phyloP scores from a whole-genome alignment of 2,113 vertebrate genomes.

The Vidua macroura region DNA sequence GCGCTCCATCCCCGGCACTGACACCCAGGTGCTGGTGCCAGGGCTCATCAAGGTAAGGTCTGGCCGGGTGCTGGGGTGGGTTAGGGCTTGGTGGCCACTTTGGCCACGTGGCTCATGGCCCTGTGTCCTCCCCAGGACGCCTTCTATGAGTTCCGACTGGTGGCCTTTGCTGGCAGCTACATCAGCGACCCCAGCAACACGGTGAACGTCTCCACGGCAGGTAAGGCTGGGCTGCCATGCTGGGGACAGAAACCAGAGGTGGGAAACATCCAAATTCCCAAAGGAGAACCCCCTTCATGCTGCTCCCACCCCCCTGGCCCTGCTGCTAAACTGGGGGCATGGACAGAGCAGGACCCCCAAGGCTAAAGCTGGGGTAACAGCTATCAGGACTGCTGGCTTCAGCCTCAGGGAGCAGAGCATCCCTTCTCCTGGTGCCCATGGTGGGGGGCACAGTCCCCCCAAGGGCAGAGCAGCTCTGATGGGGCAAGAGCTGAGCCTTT shows the following conservation, averaged over 20 bases:
- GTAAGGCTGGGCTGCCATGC: constrained; percentile 57
- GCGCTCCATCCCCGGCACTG: constrained; percentile 75
- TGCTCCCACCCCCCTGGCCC: neutral
- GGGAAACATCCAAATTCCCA: neutral
- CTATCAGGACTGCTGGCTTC: too few relatives aligned
- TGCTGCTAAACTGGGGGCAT: neutral
- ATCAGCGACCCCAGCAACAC: constrained; percentile 89
- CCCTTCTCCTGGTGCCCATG: neutral
- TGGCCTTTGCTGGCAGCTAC: constrained; percentile 83
- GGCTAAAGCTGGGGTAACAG: fast-evolving
- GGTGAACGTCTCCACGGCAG: constrained; percentile 85
- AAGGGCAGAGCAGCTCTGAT: neutral
- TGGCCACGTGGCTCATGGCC: fast-evolving
- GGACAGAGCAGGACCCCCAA: neutral
- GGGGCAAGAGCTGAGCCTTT: neutral
- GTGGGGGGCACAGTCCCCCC: fast-evolving
- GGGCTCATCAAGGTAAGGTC: constrained; percentile 85
- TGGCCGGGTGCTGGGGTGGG: neutral
- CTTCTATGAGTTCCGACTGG: constrained; percentile 87
- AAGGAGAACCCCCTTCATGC: fast-evolving
- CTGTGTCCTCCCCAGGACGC: constrained; percentile 75
- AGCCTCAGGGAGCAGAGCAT: fast-evolving
- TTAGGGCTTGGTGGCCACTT: neutral
- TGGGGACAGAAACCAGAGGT: neutral
- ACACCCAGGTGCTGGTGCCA: constrained; percentile 84